Evolutionary conservation across 2,888 invertebrate species (phyloP).

Genomic region (Margaritifera margaritifera): DNA sequence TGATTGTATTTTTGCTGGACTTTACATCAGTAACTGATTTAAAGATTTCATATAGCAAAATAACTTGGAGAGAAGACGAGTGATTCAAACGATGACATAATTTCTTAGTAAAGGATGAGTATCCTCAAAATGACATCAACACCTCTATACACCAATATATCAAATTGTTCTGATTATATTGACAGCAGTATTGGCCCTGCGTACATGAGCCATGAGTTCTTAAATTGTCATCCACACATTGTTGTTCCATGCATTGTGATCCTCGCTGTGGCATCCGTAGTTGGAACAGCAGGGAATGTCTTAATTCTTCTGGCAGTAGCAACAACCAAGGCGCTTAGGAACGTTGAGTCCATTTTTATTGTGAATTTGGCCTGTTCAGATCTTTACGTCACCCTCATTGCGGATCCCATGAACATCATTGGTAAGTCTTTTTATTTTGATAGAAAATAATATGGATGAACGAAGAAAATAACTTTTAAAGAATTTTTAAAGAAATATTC

Average conservation of each 20-base stretch:
- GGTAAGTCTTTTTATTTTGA: constrained; percentile 35
- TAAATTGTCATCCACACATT: constrained; percentile 7
- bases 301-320: constrained; percentile 33
- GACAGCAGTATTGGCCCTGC: too few relatives aligned
- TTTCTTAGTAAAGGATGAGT: too few relatives aligned
- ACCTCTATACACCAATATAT: too few relatives aligned
- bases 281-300: constrained; percentile 41
- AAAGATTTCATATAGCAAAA: too few relatives aligned
- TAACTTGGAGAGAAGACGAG: too few relatives aligned
- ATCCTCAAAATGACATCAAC: too few relatives aligned
- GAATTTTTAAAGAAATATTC: too few relatives aligned
- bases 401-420: constrained; percentile 53
- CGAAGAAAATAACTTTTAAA: too few relatives aligned
- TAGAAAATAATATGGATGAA: neutral
- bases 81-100: too few relatives aligned
- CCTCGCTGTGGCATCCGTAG: constrained; percentile 24
- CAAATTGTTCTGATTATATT: too few relatives aligned
- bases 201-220: constrained; percentile 15
- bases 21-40: too few relatives aligned
- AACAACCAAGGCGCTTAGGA: constrained; percentile 16
- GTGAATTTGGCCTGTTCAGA: constrained; percentile 54
- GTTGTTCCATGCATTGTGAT: constrained; percentile 18
- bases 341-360: constrained; percentile 44
- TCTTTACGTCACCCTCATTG: constrained; percentile 47
- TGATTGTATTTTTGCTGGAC: too few relatives aligned